Conservation (phyloP, 2,888 invertebrate genomes). For the Diabrotica balteata region DNA sequence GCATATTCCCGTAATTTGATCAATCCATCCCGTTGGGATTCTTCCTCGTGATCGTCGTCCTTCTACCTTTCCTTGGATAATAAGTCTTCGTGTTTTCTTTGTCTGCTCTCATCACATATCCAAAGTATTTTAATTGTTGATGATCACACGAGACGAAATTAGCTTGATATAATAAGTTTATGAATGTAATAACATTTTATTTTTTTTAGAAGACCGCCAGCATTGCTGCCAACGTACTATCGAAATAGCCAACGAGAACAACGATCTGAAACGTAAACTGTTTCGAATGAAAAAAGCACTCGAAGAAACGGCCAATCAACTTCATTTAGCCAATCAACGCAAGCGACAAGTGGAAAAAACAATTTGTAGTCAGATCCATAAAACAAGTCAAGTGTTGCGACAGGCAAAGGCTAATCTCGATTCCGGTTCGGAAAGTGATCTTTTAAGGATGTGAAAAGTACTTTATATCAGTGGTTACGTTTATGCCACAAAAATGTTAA, state of each 20-base stretch:
- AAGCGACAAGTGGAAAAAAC: constrained; percentile 85
- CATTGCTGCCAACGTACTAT: constrained; percentile 52
- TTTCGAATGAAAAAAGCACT: constrained; percentile 75
- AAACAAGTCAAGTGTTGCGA: constrained; percentile 78
- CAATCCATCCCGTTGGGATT: no score
- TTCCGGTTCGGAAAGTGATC: constrained; percentile 59
- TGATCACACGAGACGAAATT: no score
- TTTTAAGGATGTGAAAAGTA: constrained; percentile 38
- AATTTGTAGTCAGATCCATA: constrained; percentile 81
- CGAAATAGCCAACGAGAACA: constrained; percentile 67
- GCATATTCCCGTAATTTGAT: no score
- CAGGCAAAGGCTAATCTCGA: constrained; percentile 79
- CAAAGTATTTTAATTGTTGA: no score
- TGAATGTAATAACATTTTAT: not conserved
- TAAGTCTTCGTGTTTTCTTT: no score
- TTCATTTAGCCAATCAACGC: constrained; percentile 78
- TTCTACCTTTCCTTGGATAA: no score
- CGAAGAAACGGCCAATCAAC: constrained; percentile 77
- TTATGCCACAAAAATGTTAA: no score
- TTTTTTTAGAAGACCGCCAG: constrained; percentile 45
- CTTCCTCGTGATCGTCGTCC: no score
- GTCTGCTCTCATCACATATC: no score
- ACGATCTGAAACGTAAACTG: constrained; percentile 73
- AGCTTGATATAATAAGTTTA: not conserved
- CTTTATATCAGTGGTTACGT: no score